Evolutionary conservation across 1,140 invertebrate species (phyloP).

Genomic region (Aleiodes sp.): DNA sequence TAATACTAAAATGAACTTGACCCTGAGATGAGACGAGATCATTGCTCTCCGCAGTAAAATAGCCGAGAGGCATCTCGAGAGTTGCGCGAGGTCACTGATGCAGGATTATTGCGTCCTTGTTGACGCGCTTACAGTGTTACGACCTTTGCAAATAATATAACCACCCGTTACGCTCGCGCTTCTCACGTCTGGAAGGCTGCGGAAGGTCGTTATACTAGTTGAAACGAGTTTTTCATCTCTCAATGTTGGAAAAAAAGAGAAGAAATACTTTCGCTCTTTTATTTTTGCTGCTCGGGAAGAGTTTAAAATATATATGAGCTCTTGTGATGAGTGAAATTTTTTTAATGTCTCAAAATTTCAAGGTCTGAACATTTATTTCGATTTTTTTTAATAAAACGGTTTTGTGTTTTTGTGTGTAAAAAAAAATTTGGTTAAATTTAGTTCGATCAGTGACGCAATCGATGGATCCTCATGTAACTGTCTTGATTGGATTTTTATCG

Average conservation of each 20-base stretch:
- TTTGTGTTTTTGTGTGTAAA: no score
- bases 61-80: background rate
- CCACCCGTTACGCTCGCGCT: conserved; percentile 48
- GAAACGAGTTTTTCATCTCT: conserved; percentile 53
- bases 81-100: conserved; percentile 27
- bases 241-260: conserved; percentile 47
- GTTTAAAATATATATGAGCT: no score
- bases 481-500: no score
- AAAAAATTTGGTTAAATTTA: no score
- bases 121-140: conserved; percentile 47
- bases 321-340: no score
- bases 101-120: conserved; percentile 23
- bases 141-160: conserved; percentile 46
- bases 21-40: conserved; percentile 27
- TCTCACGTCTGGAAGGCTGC: conserved; percentile 31
- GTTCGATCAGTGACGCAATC: no score
- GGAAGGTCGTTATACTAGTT: conserved; percentile 51
- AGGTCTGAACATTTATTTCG: no score
- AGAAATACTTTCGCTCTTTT: conserved; percentile 29
- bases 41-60: conserved; percentile 29
- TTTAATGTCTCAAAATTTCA: no score
- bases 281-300: conserved; percentile 13
- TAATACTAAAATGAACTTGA: conserved; percentile 17
- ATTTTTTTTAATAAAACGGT: no score
- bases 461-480: no score